Evolutionary conservation across 2,797 vertebrate genomes (phyloP).

Genomic region (Etheostoma perlongum): DNA sequence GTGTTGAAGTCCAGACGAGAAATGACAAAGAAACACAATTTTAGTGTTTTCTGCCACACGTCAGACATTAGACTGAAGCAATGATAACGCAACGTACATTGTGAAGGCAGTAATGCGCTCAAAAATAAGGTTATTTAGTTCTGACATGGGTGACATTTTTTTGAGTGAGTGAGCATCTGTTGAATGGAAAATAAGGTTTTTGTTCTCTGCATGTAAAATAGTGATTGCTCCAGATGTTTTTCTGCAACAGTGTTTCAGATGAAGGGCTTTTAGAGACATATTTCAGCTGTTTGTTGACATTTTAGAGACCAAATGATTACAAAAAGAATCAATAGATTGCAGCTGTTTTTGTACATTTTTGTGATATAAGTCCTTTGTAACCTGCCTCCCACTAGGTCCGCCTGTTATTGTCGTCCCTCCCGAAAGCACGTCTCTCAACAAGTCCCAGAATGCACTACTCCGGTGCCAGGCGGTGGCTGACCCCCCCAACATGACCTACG

Average conservation of each 20-base stretch:
- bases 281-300: neutral
- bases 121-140: neutral
- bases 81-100: neutral
- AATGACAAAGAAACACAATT: neutral
- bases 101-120: neutral
- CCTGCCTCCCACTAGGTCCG: constrained; percentile 82
- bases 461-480: constrained; percentile 92
- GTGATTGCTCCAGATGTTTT: neutral
- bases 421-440: constrained; percentile 87
- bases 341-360: neutral
- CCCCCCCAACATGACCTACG: constrained; percentile 95
- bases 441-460: constrained; percentile 91
- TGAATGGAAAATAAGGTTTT: neutral
- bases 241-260: neutral
- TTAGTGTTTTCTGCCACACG: neutral
- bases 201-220: neutral
- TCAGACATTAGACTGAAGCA: neutral
- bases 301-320: neutral
- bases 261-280: neutral
- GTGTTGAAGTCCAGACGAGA: neutral
- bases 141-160: neutral
- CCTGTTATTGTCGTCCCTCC: constrained; percentile 91
- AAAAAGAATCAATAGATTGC: neutral
- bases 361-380: neutral
- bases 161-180: neutral